These are phyloP conservation scores for Cosmopolites sordidus DNA, from an alignment of 2,888 invertebrate species.

Conservation along the genomic window DNA sequence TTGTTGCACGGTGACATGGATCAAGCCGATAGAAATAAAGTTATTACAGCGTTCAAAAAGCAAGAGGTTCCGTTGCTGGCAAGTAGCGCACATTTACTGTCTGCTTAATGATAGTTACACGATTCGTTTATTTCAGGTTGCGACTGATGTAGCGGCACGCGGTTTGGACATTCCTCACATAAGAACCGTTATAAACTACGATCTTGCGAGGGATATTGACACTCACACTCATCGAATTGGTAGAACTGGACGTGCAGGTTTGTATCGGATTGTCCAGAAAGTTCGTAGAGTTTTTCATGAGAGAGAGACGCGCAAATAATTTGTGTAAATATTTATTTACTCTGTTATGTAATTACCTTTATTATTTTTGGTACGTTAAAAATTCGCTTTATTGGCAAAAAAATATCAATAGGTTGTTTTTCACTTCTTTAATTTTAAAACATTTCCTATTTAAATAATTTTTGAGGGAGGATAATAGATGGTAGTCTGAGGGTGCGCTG, in stretches of 20 bases:
- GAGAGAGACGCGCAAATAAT: no score
- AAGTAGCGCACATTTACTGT: constrained; percentile 11
- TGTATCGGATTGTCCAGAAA: no score
- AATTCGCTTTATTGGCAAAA: no score
- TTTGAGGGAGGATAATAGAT: no score
- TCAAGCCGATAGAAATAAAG: constrained; percentile 93
- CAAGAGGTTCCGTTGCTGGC: constrained; percentile 80
- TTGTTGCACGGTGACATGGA: constrained; percentile 97
- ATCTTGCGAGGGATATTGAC: constrained; percentile 95
- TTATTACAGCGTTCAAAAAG: constrained; percentile 92
- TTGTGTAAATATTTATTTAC: no score
- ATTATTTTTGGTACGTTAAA: neutral
- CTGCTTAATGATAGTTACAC: no score
- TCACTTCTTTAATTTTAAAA: no score
- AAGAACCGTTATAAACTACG: constrained; percentile 93
- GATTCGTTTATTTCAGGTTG: constrained; percentile 38
- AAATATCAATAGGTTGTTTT: no score
- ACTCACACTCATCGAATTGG: constrained; percentile 82
- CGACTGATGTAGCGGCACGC: constrained; percentile 68
- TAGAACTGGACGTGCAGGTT: constrained; percentile 61
- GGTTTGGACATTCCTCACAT: constrained; percentile 98
- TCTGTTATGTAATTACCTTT: no score
- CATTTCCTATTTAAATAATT: no score
- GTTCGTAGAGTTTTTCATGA: no score
- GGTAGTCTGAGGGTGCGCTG: no score